Conservation (phyloP, 2,888 invertebrate genomes). For the Erpobdella octoculata region DNA sequence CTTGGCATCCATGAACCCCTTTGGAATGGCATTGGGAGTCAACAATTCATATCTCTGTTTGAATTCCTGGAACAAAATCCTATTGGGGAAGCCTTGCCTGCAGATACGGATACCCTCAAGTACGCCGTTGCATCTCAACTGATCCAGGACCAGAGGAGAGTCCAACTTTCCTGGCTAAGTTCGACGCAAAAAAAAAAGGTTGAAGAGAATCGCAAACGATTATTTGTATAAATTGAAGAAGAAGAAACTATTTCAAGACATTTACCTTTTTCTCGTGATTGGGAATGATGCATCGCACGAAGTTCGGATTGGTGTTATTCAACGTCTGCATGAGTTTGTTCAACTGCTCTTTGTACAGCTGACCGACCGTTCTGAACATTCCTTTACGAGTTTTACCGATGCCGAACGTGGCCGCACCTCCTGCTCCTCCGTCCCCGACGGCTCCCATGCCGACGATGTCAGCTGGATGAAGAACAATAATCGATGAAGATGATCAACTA, state of each 20-base stretch:
- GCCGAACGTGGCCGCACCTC: conserved; percentile 65
- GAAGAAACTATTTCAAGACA: too few species aligned
- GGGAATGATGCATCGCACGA: conserved; percentile 98
- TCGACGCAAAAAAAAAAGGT: too few species aligned
- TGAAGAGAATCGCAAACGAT: too few species aligned
- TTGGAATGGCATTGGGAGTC: conserved; percentile 95
- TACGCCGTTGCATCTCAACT: conserved; percentile 91
- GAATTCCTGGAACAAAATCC: conserved; percentile 83
- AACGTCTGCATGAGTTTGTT: conserved; percentile 83
- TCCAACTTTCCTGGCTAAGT: conserved; percentile 84
- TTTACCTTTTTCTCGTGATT: conserved; percentile 87
- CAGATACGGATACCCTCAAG: conserved; percentile 98
- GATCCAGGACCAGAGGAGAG: conserved; percentile 89
- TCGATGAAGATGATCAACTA: neutral
- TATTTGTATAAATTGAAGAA: too few species aligned
- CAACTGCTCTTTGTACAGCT: conserved; percentile 96
- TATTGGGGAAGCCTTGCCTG: conserved; percentile 96
- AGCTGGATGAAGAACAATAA: conserved; percentile 56
- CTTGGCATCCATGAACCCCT: conserved; percentile 99
- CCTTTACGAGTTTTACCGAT: conserved; percentile 62
- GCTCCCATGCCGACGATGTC: conserved; percentile 97
- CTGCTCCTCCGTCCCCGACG: conserved; percentile 72
- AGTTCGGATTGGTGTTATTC: conserved; percentile 96
- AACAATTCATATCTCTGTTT: conserved; percentile 71
- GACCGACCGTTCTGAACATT: conserved; percentile 98